These are phyloP conservation scores for Lutjanus erythropterus DNA, from an alignment of 2,113 vertebrate species.

Conservation along the genomic window DNA sequence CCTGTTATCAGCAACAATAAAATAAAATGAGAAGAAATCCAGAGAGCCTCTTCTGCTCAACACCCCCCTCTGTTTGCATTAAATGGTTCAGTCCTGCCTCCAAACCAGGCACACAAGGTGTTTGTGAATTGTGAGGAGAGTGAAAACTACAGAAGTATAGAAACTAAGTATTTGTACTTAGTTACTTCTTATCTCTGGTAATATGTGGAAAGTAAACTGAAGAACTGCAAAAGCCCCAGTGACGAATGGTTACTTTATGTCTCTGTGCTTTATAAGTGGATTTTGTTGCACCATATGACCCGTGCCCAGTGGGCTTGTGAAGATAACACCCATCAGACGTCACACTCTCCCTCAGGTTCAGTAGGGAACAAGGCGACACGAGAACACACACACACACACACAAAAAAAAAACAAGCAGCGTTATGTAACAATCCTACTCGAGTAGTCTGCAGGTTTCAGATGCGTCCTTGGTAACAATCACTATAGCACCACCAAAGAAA, in stretches of 20 bases:
- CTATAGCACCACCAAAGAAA: constrained; percentile 58
- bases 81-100: no score
- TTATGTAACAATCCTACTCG: constrained; percentile 60
- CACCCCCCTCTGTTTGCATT: no score
- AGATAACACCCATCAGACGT: constrained; percentile 11
- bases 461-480: constrained; percentile 71
- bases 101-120: no score
- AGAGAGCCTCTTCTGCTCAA: no score
- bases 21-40: no score
- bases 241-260: neutral
- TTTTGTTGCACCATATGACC: neutral
- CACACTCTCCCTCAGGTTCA: constrained; percentile 17
- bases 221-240: neutral
- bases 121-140: no score
- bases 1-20: no score
- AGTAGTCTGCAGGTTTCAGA: constrained; percentile 54
- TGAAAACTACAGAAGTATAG: no score
- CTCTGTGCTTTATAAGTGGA: neutral
- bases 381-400: constrained; percentile 2
- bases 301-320: neutral
- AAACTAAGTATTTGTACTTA: no score
- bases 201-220: no score
- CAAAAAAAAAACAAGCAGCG: constrained; percentile 12
- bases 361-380: constrained; percentile 17
- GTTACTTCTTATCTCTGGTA: no score